Conservation (phyloP, 2,888 invertebrate species). For the Troides oblongomaculatus region DNA sequence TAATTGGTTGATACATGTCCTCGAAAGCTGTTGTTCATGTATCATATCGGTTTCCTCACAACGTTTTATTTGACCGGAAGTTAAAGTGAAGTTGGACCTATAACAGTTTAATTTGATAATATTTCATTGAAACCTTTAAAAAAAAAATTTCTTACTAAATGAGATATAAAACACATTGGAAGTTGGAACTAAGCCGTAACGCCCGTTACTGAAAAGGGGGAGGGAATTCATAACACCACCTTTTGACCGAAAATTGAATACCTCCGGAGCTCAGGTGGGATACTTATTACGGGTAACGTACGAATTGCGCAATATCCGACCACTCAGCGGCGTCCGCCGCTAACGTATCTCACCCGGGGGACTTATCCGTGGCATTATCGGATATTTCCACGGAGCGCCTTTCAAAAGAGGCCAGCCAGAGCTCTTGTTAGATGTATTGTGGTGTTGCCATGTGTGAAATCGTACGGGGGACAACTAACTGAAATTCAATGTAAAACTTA, state of each 20-base stretch:
- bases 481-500: background rate
- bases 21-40: no score
- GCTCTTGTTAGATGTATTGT: conserved; percentile 21
- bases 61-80: no score
- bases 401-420: conserved; percentile 14
- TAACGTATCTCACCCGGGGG: conserved; percentile 34
- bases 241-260: conserved; percentile 29
- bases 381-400: conserved; percentile 30
- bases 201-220: no score
- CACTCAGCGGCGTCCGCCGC: conserved; percentile 21
- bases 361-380: conserved; percentile 33
- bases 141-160: no score
- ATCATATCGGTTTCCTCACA: no score
- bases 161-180: no score
- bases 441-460: conserved; percentile 19
- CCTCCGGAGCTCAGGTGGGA: conserved; percentile 22
- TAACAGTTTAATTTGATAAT: no score
- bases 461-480: conserved; percentile 14
- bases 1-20: no score
- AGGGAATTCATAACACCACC: conserved; percentile 7
- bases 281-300: conserved; percentile 22
- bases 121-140: no score
- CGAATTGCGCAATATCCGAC: conserved; percentile 28
- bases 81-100: no score
- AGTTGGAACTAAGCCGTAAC: no score